Base-by-base conservation (phyloP, 2,113 vertebrate genomes). In the Coryphaenoides rupestris region DNA sequence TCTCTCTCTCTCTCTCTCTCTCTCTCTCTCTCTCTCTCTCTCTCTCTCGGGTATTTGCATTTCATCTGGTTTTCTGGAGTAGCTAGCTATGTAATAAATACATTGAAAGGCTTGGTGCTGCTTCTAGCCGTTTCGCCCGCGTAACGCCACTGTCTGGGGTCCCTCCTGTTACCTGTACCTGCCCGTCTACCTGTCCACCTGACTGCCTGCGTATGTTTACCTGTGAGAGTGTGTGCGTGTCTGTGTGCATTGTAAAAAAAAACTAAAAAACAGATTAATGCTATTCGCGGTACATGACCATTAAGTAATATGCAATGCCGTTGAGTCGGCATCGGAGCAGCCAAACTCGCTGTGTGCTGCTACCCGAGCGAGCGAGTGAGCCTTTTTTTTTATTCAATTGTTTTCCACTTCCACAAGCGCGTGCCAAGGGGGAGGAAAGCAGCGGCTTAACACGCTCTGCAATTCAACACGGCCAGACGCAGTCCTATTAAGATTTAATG, bases 401-500 rank as follows among this genome's bases (percentile, higher is more conserved):
- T 88, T 89, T 90, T 89, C 83, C 87, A 87, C 84, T 88, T 90
- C 84, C 84, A 79, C 81, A 57, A 86, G 84, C 86, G 84, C 82
- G 86, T 88, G 86, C 83, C 87, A 86, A 84, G 82, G 83, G 87
- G 88, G 83, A 88, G 86, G 85, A 86, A 86, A 84, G 84, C 81
- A 65, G 79, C 80, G 80, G 86, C 86, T 90, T 90, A 89, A 89
- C 89, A 83, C 84, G 80, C 84, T 89, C 85, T 80, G 86, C 87
- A 88, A 89, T 87, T 90, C 87, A 88, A 88, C 86, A 85, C 81
- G 81, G 89, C 86, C 89, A 90, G 88, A 87, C 87, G 77, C 86
- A 89, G 87, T 81, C 86, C 87, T 88, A 91, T 92, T 90, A 91
- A 90, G 88, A 90, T 91, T 91, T 90, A 91, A 91, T 91, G 87